Conservation (phyloP, 2,113 vertebrate genomes). For the Cyrtonyx montezumae region DNA sequence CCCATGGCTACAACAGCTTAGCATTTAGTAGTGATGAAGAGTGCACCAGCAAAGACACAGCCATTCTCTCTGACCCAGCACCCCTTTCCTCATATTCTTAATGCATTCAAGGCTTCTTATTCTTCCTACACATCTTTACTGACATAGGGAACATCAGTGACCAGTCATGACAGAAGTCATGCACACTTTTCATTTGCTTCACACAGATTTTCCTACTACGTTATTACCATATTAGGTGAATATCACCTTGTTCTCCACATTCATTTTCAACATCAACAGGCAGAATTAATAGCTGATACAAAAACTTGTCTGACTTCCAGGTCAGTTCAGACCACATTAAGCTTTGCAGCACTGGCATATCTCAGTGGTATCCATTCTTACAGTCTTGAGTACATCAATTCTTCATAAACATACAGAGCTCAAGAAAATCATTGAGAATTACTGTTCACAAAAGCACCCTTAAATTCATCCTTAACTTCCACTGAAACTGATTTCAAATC, state of each 20-base stretch:
- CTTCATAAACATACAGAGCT: not conserved
- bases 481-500: not conserved
- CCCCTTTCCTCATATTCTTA: fast-evolving
- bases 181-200: not conserved
- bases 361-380: not conserved
- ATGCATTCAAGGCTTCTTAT: not conserved
- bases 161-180: not conserved
- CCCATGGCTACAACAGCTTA: not conserved
- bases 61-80: not conserved
- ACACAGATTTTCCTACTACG: not conserved
- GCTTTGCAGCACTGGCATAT: not conserved
- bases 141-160: not conserved
- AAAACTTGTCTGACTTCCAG: not conserved
- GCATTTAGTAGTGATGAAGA: not conserved
- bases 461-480: not conserved
- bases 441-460: not conserved
- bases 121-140: not conserved
- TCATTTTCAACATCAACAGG: not conserved
- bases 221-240: not conserved
- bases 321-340: not conserved
- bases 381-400: not conserved
- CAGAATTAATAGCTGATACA: not conserved
- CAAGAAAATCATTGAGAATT: not conserved
- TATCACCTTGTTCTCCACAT: not conserved
- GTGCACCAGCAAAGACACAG: not conserved